Evolutionary conservation across 2,797 vertebrate genomes (phyloP).

Genomic region (Acanthis flammea): DNA sequence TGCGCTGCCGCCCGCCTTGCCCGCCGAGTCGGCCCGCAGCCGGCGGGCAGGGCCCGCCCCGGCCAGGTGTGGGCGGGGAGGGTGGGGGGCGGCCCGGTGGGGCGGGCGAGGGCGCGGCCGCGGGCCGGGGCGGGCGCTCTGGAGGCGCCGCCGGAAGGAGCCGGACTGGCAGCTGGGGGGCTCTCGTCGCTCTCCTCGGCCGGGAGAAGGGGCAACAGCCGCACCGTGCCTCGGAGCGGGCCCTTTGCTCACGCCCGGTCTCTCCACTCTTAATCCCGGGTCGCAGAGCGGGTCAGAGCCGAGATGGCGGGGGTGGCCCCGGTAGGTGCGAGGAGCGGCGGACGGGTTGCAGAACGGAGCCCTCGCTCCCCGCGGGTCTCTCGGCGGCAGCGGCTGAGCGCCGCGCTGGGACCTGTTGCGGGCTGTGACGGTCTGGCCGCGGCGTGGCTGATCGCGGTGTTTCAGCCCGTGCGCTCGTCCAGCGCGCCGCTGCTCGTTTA

Average conservation of each 20-base stretch:
- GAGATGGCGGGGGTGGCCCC: background rate
- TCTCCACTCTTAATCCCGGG: background rate
- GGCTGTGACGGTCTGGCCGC: background rate
- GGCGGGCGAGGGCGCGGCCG: slow-evolving; percentile 54
- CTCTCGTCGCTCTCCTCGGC: too few relatives aligned
- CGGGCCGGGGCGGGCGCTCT: slow-evolving; percentile 39
- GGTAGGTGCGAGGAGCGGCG: background rate
- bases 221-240: background rate
- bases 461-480: background rate
- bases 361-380: background rate
- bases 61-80: slow-evolving; percentile 70
- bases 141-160: background rate
- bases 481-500: background rate
- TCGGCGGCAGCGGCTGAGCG: background rate
- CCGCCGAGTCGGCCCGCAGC: background rate
- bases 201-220: background rate
- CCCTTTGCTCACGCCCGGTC: too few relatives aligned
- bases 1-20: background rate
- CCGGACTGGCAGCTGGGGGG: background rate
- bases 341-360: background rate
- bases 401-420: slow-evolving; percentile 23
- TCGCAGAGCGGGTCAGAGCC: background rate
- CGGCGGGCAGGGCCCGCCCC: slow-evolving; percentile 5
- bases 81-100: background rate
- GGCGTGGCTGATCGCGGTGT: background rate